These are phyloP conservation scores for Stegophylla sp. DNA, from an alignment of 2,888 invertebrate genomes.

Conservation along the genomic window DNA sequence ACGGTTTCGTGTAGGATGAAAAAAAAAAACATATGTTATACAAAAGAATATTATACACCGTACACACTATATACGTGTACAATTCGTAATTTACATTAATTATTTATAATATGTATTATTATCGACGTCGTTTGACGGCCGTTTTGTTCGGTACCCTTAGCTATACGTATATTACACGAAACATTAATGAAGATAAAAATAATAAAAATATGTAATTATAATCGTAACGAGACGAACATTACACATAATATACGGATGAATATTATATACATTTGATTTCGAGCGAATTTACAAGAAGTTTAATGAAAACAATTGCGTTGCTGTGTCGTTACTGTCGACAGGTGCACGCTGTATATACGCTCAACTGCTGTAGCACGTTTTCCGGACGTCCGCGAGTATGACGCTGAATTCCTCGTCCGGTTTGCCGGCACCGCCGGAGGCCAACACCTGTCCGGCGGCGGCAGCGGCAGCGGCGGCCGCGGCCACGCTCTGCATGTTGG, in stretches of 20 bases:
- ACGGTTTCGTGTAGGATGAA: neutral
- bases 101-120: neutral
- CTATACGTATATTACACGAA: too few species aligned
- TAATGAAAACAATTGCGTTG: neutral
- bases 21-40: too few species aligned
- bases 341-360: too few species aligned
- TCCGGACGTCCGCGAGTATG: conserved; percentile 84
- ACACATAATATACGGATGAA: too few species aligned
- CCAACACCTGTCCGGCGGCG: conserved; percentile 20
- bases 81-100: too few species aligned
- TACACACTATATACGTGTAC: too few species aligned
- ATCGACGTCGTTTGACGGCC: neutral
- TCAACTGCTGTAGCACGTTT: conserved; percentile 81
- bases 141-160: too few species aligned
- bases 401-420: conserved; percentile 88
- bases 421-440: conserved; percentile 66
- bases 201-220: neutral
- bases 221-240: neutral
- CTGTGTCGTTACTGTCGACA: neutral
- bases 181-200: neutral
- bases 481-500: conserved; percentile 53
- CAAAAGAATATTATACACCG: too few species aligned
- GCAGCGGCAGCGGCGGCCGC: conserved; percentile 67
- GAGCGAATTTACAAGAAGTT: neutral
- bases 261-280: conserved; percentile 17